Evolutionary conservation across 2,888 invertebrate species (phyloP).

Genomic region (Ellobium chinense): DNA sequence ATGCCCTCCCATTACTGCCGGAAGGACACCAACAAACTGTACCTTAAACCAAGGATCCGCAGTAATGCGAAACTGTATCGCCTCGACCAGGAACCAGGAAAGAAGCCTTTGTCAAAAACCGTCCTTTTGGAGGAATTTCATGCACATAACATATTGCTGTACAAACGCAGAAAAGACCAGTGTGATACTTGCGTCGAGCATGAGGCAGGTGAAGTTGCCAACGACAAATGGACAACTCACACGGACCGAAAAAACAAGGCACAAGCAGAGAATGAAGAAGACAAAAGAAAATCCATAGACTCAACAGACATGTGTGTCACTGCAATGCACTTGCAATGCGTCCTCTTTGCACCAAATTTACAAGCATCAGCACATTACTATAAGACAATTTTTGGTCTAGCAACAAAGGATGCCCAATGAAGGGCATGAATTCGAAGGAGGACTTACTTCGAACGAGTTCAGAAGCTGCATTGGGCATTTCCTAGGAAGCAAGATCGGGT

Average conservation of each 20-base stretch:
- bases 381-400: slow-evolving; percentile 19
- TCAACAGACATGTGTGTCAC: neutral
- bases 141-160: neutral
- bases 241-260: slow-evolving; percentile 3
- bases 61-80: too few relatives aligned
- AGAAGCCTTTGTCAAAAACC: neutral
- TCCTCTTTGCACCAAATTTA: slow-evolving; percentile 16
- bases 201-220: neutral
- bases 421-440: slow-evolving; percentile 27
- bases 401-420: slow-evolving; percentile 7
- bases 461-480: slow-evolving; percentile 17
- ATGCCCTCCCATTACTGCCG: too few relatives aligned
- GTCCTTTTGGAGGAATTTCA: neutral
- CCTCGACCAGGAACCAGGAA: too few relatives aligned
- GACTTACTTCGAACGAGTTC: slow-evolving; percentile 14
- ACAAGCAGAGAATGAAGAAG: slow-evolving; percentile 12
- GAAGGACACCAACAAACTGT: too few relatives aligned
- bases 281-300: slow-evolving; percentile 5
- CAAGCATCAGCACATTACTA: slow-evolving; percentile 30
- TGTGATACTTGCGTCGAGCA: slow-evolving; percentile 9
- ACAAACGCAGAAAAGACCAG: slow-evolving; percentile 24
- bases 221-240: neutral
- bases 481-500: neutral
- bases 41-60: too few relatives aligned
- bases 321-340: slow-evolving; percentile 16